Evolutionary conservation across 2,888 invertebrate species (phyloP), one percentile per base, ranked within the genome.

Genomic region (Lissocephala sabroskyi): DNA sequence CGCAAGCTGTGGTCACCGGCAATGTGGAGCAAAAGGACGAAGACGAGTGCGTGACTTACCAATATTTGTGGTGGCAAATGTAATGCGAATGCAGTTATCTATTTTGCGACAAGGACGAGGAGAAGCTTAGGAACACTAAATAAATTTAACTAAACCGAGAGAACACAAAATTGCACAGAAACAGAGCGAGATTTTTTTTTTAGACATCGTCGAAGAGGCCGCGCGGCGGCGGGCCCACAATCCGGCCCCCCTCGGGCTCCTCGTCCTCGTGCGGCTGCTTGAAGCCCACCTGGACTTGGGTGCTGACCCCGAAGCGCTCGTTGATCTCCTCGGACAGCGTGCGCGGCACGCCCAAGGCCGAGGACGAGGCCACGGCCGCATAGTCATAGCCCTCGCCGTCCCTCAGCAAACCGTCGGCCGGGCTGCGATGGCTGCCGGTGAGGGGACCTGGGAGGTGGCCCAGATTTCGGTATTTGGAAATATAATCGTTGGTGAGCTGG

Each of bases 201-300:
- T 87, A 94, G 52, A 95, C 93, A 82, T 95, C 94, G 79, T 95
- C 94, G 65, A 95, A 95, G 51, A 95, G 87, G 7, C 93, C 92
- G 60, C 91, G 87, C 0, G 93, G 94, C 0, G 93, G 92, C 52
- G 89, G 88, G 1, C 89, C 90, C 65, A 90, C 87, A 57, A 89
- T 87, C 23, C 74, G 65, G 53, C 82, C 83, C 28, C 78, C 71
- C 73, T 54, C 84, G 50, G 82, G 81, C 30, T 81, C 79, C 28
- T 78, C 70, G 29, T 82, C 83, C 26, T 79, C 82, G 47, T 37
- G 53, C 7, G 73, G 56, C 35, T 80, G 79, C 36, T 81, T 80
- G 55, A 85, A 85, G 10, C 80, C 83, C 14, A 85, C 87, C 52
- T 85, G 82, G 49, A 83, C 80, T 45, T 88, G 84, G 0, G 91